Evolutionary conservation across 1,140 invertebrate genomes (phyloP).

Genomic region (Phenacoccus solenopsis): DNA sequence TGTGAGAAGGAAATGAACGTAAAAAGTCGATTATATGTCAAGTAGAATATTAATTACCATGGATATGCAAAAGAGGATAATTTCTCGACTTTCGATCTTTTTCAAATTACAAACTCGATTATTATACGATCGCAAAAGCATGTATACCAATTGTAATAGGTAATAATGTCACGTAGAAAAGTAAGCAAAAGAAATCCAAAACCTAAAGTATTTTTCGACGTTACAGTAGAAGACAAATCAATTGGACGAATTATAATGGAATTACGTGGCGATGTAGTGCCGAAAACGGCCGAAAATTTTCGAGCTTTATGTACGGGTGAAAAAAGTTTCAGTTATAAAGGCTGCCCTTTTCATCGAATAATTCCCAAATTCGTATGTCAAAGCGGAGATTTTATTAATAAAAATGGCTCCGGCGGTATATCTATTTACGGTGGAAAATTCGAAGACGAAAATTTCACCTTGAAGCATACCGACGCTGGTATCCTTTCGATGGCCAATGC

Average conservation of each 20-base stretch:
- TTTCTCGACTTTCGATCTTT: too few relatives aligned
- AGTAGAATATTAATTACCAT: too few relatives aligned
- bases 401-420: slow-evolving; percentile 92
- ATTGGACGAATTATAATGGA: slow-evolving; percentile 81
- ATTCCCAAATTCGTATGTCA: slow-evolving; percentile 99
- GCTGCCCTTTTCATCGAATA: slow-evolving; percentile 83
- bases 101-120: too few relatives aligned
- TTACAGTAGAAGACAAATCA: slow-evolving; percentile 60
- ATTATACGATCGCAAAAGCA: too few relatives aligned
- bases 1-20: too few relatives aligned
- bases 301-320: slow-evolving; percentile 83
- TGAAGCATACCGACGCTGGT: slow-evolving; percentile 86
- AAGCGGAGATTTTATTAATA: slow-evolving; percentile 87
- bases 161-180: too few relatives aligned
- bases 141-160: too few relatives aligned
- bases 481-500: slow-evolving; percentile 96
- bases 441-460: slow-evolving; percentile 87
- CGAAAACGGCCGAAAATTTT: slow-evolving; percentile 92
- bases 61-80: too few relatives aligned
- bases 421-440: slow-evolving; percentile 94
- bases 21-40: too few relatives aligned
- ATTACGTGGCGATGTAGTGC: slow-evolving; percentile 74
- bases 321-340: slow-evolving; percentile 86
- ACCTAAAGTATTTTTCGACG: slow-evolving; percentile 83
- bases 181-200: slow-evolving; percentile 34